A percentile compares a stretch with the other conserved stretches of the same genome.
phyloP scores from a whole-genome alignment of 1,140 invertebrate species.

The Solen grandis region DNA sequence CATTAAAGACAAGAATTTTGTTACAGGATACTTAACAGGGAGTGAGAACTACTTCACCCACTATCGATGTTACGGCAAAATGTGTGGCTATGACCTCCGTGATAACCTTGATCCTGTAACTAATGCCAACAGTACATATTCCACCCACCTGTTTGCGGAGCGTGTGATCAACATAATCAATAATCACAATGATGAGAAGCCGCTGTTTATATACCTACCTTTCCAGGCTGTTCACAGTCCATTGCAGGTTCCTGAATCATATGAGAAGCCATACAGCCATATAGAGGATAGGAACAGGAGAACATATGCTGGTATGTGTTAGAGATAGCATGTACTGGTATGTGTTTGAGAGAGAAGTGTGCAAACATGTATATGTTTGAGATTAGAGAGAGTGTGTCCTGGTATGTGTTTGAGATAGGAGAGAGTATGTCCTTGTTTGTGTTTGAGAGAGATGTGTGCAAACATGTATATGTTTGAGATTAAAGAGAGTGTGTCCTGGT shows the following conservation, averaged over 20 bases:
- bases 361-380: not conserved
- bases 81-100: conserved; percentile 70
- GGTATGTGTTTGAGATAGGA: too few relatives aligned
- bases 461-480: too few relatives aligned
- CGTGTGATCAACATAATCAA: conserved; percentile 67
- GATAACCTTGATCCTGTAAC: conserved; percentile 58
- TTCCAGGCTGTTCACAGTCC: conserved; percentile 76
- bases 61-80: conserved; percentile 50
- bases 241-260: conserved; percentile 76
- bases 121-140: conserved; percentile 65
- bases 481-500: too few relatives aligned
- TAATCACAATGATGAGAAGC: conserved; percentile 66
- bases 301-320: conserved; percentile 74
- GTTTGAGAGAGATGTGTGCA: too few relatives aligned
- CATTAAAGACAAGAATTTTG: too few relatives aligned
- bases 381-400: too few relatives aligned
- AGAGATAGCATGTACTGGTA: not conserved
- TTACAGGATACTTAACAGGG: too few relatives aligned
- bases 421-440: not conserved
- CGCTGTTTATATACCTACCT: conserved; percentile 76
- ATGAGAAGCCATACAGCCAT: conserved; percentile 74
- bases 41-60: conserved; percentile 68
- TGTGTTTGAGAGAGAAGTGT: too few relatives aligned
- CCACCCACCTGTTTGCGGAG: conserved; percentile 70
- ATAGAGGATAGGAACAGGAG: conserved; percentile 76